Conservation (phyloP, 2,113 vertebrate species). For the Ploceus nigricollis region DNA sequence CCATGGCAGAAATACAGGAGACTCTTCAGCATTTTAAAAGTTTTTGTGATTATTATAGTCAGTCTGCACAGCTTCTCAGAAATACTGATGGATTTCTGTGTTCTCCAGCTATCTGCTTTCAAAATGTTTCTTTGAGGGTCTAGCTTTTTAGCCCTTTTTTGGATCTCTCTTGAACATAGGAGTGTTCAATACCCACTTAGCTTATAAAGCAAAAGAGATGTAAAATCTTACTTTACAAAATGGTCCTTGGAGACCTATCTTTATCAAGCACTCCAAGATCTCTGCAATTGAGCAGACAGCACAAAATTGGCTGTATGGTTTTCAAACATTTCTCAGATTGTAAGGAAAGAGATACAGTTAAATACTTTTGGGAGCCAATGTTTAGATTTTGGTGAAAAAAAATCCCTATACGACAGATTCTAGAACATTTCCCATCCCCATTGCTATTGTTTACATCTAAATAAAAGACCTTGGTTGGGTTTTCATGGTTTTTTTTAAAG, state of each 20-base stretch:
- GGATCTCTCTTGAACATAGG: not conserved
- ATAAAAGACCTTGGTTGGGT: not conserved
- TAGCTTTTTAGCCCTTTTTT: not conserved
- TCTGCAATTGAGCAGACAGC: not conserved
- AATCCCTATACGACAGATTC: fast-evolving
- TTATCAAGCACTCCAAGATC: not conserved
- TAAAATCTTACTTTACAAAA: not conserved
- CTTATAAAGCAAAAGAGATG: not conserved
- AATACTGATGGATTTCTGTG: not conserved
- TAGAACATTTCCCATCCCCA: not conserved
- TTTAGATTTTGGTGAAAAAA: not conserved
- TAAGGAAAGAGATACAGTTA: not conserved
- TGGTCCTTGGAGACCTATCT: not conserved
- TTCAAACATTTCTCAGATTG: not conserved
- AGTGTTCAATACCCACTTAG: not conserved
- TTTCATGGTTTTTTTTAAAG: not conserved
- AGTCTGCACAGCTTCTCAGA: not conserved
- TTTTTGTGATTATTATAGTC: not conserved
- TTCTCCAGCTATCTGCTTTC: not conserved
- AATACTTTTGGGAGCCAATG: fast-evolving
- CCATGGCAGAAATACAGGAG: not conserved
- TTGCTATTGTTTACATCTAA: not conserved
- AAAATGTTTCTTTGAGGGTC: not conserved
- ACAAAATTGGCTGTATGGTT: not conserved
- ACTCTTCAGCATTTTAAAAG: not conserved